Base-by-base conservation (phyloP, 2,113 vertebrate species). In the Procavia capensis region DNA sequence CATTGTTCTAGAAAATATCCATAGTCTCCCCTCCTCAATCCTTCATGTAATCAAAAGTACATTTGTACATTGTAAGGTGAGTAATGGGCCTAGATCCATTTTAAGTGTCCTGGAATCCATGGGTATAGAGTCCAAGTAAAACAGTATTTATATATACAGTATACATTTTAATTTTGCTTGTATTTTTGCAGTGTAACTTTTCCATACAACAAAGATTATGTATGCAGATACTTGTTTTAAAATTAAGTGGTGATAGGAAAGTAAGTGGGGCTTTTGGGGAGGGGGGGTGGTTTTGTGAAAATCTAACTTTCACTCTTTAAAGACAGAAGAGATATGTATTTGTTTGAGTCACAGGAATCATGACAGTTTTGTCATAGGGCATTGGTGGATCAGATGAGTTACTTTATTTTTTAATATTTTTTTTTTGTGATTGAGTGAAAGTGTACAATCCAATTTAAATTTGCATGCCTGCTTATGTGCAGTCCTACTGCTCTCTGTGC, bases 31-130 rank as follows among this genome's bases (percentile, higher is more conserved):
- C 0, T 88, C 98, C 45, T 99, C 98, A 0, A 91, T 99, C 64
- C 98, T 99, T n/a, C 98, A 98, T 6, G 84, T 99, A 29, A 96
- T 99, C 22, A 99, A 98, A 98, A 98, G 98, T 96, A 99, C 98
- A 0, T 99, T 99, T 96, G 98, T 98, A 39, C 99, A 99, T 97
- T 99, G 99, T 97, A 99, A 99, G 99, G 99, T 99, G 70, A 86
- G 98, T 95, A 47, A 39, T n/a, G 47, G 29, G 19, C 92, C 20
- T 66, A 3, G 47, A 25, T 31, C 36, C 16, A 63, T 14, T 90
- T 79, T 57, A 43, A 88, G 34, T 78, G 86, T n/a, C 45, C 47
- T 85, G 3, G 63, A 64, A 24, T 83, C 88, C 17, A 0, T 36
- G 66, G 34, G 59, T 31, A 76, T 27, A 57, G 39, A 10, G 7